Evolutionary conservation across 2,797 vertebrate species (phyloP).

Genomic region (Rhynchotus rufescens): DNA sequence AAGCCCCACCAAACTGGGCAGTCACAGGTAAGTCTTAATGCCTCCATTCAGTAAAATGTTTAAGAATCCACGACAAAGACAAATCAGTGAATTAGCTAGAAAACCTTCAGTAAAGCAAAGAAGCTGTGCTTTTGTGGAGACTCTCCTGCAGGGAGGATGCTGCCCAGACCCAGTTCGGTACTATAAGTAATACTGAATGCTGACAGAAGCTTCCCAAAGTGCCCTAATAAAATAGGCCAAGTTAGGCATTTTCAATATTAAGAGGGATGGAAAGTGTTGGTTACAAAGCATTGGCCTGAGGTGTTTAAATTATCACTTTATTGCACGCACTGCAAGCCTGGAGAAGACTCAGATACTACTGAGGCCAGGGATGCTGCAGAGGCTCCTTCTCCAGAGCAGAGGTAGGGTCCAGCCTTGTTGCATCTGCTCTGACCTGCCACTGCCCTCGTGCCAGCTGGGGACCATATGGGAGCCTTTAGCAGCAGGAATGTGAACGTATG

Average conservation of each 20-base stretch:
- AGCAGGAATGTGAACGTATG: rapidly evolving
- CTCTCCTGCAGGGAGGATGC: background rate
- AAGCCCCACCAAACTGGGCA: background rate
- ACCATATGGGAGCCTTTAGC: background rate
- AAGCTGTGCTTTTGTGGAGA: background rate
- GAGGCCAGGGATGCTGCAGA: background rate
- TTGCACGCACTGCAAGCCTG: background rate
- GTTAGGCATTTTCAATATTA: background rate
- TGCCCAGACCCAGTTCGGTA: background rate
- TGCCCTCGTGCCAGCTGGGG: background rate
- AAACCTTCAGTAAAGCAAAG: background rate
- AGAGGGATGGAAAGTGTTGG: background rate
- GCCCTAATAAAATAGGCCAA: too few species aligned
- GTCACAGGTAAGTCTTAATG: background rate
- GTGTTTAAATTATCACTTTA: background rate
- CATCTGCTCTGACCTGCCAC: background rate
- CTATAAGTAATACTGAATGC: background rate
- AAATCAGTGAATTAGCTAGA: background rate
- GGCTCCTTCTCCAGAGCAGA: background rate
- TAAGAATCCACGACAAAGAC: background rate
- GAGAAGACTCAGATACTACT: rapidly evolving
- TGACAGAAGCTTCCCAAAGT: background rate
- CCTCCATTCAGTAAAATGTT: background rate
- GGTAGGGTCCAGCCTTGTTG: background rate
- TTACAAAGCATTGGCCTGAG: background rate